phyloP scores from a whole-genome alignment of 2,888 invertebrate genomes.

The Merodon equestris region DNA sequence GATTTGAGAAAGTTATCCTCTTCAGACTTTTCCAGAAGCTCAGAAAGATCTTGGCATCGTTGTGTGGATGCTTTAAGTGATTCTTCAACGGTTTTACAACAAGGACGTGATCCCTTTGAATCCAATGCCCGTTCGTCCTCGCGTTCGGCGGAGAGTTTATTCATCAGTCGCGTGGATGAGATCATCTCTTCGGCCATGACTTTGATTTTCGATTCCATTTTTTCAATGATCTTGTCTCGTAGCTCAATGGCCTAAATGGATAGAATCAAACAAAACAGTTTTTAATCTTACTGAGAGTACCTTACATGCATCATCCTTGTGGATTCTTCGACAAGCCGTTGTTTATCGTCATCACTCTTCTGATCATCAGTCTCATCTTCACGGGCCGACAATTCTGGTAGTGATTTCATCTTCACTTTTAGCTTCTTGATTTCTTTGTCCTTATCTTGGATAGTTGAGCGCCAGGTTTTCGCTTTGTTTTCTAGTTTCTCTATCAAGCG shows the following conservation, averaged over 20 bases:
- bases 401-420: conserved; percentile 80
- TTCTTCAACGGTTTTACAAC: conserved; percentile 80
- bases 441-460: conserved; percentile 84
- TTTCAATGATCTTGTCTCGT: conserved; percentile 85
- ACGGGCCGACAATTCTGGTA: conserved; percentile 44
- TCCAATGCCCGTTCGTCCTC: conserved; percentile 71
- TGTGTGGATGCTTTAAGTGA: conserved; percentile 82
- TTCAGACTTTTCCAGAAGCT: conserved; percentile 85
- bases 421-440: conserved; percentile 85
- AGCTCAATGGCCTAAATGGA: conserved; percentile 82
- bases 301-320: conserved; percentile 73
- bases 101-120: conserved; percentile 74
- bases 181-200: conserved; percentile 88
- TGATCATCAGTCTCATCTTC: conserved; percentile 44
- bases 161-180: conserved; percentile 84
- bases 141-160: conserved; percentile 82
- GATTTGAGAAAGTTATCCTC: conserved; percentile 79
- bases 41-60: conserved; percentile 81
- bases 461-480: conserved; percentile 75
- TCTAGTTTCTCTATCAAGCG: conserved; percentile 76
- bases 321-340: conserved; percentile 69
- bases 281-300: conserved; percentile 3
- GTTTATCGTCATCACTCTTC: conserved; percentile 39
- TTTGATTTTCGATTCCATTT: conserved; percentile 86
- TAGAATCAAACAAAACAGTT: neutral